phyloP scores from a whole-genome alignment of 2,888 invertebrate species.

The Heliconius cydno region DNA sequence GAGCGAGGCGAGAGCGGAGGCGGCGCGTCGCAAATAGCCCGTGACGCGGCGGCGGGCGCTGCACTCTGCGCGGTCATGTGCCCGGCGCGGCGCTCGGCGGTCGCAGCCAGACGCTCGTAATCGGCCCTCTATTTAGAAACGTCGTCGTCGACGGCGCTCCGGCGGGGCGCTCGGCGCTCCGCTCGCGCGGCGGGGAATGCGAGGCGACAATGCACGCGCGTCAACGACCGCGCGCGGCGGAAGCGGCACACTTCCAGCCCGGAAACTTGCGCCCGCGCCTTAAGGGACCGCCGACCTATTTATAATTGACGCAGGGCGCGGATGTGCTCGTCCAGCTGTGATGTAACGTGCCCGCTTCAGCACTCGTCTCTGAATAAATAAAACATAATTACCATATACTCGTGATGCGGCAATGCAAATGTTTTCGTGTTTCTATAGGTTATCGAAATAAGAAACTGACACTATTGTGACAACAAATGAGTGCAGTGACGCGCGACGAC shows the following conservation, averaged over 20 bases:
- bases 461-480: conserved; percentile 46
- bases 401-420: conserved; percentile 19
- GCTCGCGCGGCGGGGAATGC: conserved; percentile 72
- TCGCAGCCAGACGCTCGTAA: conserved; percentile 79
- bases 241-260: conserved; percentile 83
- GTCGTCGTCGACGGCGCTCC: conserved; percentile 68
- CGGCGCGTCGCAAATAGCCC: conserved; percentile 76
- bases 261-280: conserved; percentile 81
- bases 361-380: not conserved
- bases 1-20: conserved; percentile 46
- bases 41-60: conserved; percentile 72
- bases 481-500: conserved; percentile 51
- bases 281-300: conserved; percentile 78
- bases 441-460: conserved; percentile 36
- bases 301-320: conserved; percentile 70
- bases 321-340: conserved; percentile 53
- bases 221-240: conserved; percentile 81
- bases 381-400: not conserved
- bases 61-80: conserved; percentile 81
- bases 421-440: conserved; percentile 8
- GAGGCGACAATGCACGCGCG: conserved; percentile 77
- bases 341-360: conserved; percentile 69
- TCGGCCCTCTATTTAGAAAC: conserved; percentile 82
- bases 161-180: conserved; percentile 48
- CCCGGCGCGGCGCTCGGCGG: conserved; percentile 71